Base-by-base conservation (phyloP, 2,797 vertebrate genomes). In the Streptopelia turtur region DNA sequence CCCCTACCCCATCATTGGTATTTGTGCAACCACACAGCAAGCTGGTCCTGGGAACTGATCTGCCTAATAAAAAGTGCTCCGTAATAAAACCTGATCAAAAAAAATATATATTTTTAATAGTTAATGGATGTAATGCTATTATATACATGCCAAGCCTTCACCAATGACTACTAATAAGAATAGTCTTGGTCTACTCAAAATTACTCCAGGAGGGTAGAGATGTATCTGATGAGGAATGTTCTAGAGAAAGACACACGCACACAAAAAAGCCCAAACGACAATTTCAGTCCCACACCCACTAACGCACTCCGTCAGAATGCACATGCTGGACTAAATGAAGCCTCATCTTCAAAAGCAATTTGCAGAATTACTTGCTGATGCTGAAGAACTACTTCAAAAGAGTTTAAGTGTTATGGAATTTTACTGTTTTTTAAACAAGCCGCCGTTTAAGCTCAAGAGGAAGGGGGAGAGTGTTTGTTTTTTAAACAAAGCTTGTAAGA, bases 361-460 rank as follows among this genome's bases (percentile, higher is more conserved):
- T 96, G 80, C 85, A 94, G 89, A 96, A 97, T 97, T 96, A 97
- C 95, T 92, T 93, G 91, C 93, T 94, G 94, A 96, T 96, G 95
- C 90, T 83, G 93, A 96, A 96, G 82, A 94, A 94, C 82, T 97
- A 95, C 95, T 97, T 96, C 95, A 97, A 97, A 97, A 95, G 95
- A 93, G 59, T 95, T 94, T 82, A 95, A 95, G 93, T 94, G 93
- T 96, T 96, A 82, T 47, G 95, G 95, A 96, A 96, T 96, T 94
- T 86, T 90, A 94, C 83, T 96, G 93, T 93, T 95, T 96, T 94
- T 96, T 89, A 96, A 97, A 95, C 95, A 93, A 96, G 77, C 83
- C 89, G 94, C 84, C 93, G 92, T 94, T 96, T 77, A 94, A 97
- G 56, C 80, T 93, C 80, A 81, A 91, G 93, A 93, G 84, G 89